Percentiles rank a stretch among this genome's conserved stretches.
Evolutionary conservation across 2,888 invertebrate species (phyloP).

Genomic region (Meteorus cinctellus): DNA sequence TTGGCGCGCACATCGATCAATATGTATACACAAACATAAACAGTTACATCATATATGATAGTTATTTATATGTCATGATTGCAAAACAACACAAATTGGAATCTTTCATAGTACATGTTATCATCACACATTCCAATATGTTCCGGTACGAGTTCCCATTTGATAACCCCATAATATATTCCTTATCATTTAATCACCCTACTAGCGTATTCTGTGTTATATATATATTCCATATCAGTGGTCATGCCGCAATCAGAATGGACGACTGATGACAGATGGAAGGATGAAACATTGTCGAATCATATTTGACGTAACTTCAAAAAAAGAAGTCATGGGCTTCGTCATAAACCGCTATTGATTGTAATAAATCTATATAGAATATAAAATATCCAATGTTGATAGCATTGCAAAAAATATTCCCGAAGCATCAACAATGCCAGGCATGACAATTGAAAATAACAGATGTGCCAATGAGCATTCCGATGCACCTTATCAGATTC

Average conservation of each 20-base stretch:
- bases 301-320: background rate
- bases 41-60: background rate
- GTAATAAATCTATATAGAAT: background rate
- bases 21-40: conserved; percentile 1
- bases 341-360: background rate
- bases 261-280: background rate
- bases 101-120: background rate
- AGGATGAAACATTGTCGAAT: background rate
- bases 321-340: background rate
- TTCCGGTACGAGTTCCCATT: background rate
- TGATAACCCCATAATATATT: conserved; percentile 13
- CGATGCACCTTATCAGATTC: too few species aligned
- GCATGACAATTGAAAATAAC: too few species aligned
- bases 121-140: background rate
- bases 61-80: background rate
- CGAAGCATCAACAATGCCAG: too few species aligned
- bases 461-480: too few species aligned
- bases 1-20: background rate
- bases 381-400: too few species aligned
- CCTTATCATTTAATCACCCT: background rate
- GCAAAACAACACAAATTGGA: background rate
- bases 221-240: background rate
- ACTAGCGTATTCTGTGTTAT: background rate
- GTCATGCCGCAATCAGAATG: background rate
- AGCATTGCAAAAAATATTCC: too few species aligned